phyloP scores from a whole-genome alignment of 2,797 vertebrate species.

The Melopsittacus undulatus region DNA sequence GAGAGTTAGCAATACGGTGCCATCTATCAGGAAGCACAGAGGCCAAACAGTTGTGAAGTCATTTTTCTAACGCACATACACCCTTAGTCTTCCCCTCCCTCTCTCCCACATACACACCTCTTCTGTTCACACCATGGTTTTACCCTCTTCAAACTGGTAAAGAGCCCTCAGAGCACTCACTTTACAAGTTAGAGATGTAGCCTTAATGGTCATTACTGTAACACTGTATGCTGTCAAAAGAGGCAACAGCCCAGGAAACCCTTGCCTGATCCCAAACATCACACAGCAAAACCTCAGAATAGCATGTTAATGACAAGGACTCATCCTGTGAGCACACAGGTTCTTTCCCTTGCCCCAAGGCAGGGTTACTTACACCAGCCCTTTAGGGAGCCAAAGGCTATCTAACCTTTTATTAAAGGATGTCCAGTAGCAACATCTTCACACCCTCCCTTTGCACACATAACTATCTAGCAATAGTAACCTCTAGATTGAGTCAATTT shows the following conservation, averaged over 20 bases:
- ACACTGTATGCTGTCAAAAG: background rate
- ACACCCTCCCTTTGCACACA: background rate
- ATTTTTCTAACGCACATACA: background rate
- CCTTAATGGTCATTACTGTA: background rate
- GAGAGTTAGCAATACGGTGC: constrained; percentile 13
- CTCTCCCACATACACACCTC: background rate
- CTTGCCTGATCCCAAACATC: background rate
- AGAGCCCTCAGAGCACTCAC: background rate
- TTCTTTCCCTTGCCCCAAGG: background rate
- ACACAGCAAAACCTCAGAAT: background rate
- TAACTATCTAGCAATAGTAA: background rate
- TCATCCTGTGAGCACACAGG: fast-evolving
- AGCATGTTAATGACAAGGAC: background rate
- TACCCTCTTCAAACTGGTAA: background rate
- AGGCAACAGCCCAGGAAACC: background rate
- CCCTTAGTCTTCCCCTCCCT: background rate
- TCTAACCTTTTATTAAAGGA: background rate
- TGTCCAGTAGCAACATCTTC: background rate
- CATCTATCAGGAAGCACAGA: constrained; percentile 37
- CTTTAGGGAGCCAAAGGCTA: background rate
- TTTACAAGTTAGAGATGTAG: background rate
- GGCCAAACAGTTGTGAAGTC: background rate
- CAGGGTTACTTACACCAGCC: background rate
- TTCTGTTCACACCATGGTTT: background rate
- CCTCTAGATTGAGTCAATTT: background rate